These are phyloP conservation scores for Gallinago undulata DNA, from an alignment of 2,113 vertebrate species.

Conservation along the genomic window DNA sequence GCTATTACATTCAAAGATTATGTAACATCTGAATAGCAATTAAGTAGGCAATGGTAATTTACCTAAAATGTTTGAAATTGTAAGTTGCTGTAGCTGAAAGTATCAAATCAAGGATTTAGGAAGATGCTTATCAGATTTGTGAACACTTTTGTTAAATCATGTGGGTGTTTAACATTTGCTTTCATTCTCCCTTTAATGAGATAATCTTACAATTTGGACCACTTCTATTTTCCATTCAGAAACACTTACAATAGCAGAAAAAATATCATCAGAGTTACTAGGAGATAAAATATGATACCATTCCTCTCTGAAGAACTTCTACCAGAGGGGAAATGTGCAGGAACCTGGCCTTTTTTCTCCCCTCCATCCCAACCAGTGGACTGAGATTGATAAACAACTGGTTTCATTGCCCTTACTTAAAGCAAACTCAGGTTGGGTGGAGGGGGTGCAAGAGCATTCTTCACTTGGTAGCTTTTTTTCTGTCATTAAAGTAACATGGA, in stretches of 20 bases:
- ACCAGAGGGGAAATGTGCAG: not conserved
- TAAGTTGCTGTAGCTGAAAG: not conserved
- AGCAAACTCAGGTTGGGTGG: not conserved
- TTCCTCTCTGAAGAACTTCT: not conserved
- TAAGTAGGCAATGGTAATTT: not conserved
- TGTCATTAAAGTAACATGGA: constrained; percentile 27
- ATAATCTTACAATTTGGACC: not conserved
- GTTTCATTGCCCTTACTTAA: not conserved
- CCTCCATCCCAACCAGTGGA: not conserved
- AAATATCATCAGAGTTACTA: not conserved
- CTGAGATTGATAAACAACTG: not conserved
- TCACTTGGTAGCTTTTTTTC: not conserved
- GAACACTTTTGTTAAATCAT: not conserved
- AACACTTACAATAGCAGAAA: constrained; percentile 15
- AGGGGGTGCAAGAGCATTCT: not conserved
- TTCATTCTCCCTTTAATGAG: not conserved
- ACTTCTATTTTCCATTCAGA: not conserved
- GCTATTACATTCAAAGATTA: not conserved
- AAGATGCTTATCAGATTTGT: not conserved
- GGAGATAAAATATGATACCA: constrained; percentile 11
- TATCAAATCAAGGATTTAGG: not conserved
- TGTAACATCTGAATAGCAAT: not conserved
- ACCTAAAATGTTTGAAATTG: not conserved
- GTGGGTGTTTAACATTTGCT: not conserved
- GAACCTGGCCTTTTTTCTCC: not conserved